phyloP scores from a whole-genome alignment of 1,140 invertebrate species.

The Trichonephila inaurata region DNA sequence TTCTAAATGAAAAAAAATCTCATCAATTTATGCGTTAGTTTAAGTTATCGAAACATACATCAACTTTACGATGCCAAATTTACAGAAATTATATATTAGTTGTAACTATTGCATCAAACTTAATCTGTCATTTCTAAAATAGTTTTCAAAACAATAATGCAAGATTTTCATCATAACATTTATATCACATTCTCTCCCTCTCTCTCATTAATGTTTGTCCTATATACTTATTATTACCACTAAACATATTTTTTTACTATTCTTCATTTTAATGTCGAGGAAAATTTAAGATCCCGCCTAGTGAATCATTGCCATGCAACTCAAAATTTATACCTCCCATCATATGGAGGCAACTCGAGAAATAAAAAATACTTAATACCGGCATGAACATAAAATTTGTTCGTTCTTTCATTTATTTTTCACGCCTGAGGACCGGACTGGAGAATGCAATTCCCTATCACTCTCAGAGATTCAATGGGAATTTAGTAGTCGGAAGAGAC shows the following conservation, averaged over 20 bases:
- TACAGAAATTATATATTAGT: no score
- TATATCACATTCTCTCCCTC: not conserved
- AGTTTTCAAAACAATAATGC: no score
- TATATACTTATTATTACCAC: not conserved
- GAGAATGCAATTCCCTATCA: not conserved
- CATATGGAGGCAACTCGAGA: not conserved
- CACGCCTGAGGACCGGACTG: not conserved
- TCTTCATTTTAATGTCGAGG: not conserved
- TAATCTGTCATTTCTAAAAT: no score
- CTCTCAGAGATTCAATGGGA: conserved; percentile 27
- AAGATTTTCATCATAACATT: not conserved
- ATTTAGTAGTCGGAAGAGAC: conserved; percentile 47
- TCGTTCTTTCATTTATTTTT: conserved; percentile 37
- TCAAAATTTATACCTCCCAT: conserved; percentile 2
- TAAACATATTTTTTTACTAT: not conserved
- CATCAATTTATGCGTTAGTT: no score
- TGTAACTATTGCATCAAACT: no score
- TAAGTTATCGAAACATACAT: no score
- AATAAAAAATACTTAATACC: conserved; percentile 38
- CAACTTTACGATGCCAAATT: no score
- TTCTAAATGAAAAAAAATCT: no score
- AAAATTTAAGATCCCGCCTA: not conserved
- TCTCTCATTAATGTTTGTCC: not conserved
- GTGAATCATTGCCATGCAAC: not conserved
- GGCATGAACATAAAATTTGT: conserved; percentile 9